phyloP scores from a whole-genome alignment of 2,797 vertebrate genomes.

The Alectoris magna region DNA sequence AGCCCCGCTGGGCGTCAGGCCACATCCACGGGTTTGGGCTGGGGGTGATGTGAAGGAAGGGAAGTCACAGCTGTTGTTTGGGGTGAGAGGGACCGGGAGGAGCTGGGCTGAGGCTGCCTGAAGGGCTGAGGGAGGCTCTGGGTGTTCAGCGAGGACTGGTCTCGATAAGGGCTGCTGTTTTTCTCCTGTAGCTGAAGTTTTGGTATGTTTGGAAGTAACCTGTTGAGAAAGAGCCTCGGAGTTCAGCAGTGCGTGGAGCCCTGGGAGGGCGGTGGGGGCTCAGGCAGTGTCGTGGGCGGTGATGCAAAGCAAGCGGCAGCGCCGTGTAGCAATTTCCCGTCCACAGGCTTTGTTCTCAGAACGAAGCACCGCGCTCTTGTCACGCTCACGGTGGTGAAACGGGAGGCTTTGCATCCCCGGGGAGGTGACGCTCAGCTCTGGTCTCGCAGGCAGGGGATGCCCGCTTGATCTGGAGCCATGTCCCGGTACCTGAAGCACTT shows the following conservation, averaged over 20 bases:
- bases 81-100: background rate
- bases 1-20: rapidly evolving
- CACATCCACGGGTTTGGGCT: background rate
- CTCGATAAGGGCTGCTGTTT: background rate
- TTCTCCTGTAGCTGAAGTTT: background rate
- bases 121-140: background rate
- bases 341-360: background rate
- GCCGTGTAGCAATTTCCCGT: slow-evolving; percentile 59
- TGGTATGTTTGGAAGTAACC: background rate
- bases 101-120: rapidly evolving
- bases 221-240: background rate
- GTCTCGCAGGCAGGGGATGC: slow-evolving; percentile 37
- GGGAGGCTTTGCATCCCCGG: rapidly evolving
- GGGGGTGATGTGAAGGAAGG: background rate
- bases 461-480: slow-evolving; percentile 79
- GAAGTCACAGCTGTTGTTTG: background rate
- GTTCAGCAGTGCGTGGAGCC: background rate
- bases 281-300: rapidly evolving
- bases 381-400: background rate
- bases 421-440: background rate
- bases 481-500: slow-evolving; percentile 90
- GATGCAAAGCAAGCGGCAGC: slow-evolving; percentile 25
- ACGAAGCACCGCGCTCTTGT: background rate
- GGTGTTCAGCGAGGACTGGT: rapidly evolving
- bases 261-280: rapidly evolving